A percentile compares a stretch with the other conserved stretches of the same genome.
Conservation (phyloP, 23 tunicate genomes). For the Ciona savignyi region DNA sequence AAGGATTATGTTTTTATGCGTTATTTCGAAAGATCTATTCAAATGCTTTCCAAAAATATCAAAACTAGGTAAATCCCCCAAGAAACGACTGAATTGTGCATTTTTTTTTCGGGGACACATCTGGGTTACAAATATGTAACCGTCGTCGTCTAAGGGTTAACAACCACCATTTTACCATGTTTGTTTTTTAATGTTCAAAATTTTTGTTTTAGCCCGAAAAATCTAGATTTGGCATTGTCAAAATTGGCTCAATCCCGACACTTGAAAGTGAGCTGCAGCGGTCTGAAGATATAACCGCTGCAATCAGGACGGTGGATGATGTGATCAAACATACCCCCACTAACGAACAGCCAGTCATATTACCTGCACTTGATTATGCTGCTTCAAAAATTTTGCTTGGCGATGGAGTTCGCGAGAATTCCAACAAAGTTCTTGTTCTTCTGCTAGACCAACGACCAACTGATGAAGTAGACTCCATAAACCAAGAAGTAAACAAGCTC, state of each 20-base stretch:
- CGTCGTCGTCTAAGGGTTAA: not conserved
- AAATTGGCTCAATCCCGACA: slow-evolving; percentile 19
- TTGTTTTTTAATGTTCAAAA: not conserved
- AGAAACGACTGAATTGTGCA: too few species aligned
- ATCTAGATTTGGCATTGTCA: slow-evolving; percentile 24
- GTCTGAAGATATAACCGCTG: not conserved
- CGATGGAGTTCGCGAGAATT: slow-evolving; percentile 11
- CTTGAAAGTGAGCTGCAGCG: slow-evolving; percentile 5
- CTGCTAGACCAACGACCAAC: slow-evolving; percentile 3
- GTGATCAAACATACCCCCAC: not conserved
- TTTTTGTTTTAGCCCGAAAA: slow-evolving; percentile 9
- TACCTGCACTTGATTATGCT: slow-evolving; percentile 10
- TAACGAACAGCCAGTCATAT: not conserved
- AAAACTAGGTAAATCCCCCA: too few species aligned
- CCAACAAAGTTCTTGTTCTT: slow-evolving; percentile 12
- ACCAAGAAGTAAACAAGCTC: not conserved
- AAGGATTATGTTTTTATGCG: too few species aligned
- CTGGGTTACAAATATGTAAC: not conserved
- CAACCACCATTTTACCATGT: slow-evolving; percentile 1
- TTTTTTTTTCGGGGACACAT: slow-evolving; percentile 8
- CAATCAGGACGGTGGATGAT: slow-evolving; percentile 8
- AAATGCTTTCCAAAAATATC: too few species aligned
- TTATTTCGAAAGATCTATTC: too few species aligned
- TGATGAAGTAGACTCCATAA: slow-evolving; percentile 1
- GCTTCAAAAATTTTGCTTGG: slow-evolving; percentile 7